These are phyloP conservation scores for Procambarus virginalis DNA, from an alignment of 1,140 invertebrate species.

Conservation along the genomic window DNA sequence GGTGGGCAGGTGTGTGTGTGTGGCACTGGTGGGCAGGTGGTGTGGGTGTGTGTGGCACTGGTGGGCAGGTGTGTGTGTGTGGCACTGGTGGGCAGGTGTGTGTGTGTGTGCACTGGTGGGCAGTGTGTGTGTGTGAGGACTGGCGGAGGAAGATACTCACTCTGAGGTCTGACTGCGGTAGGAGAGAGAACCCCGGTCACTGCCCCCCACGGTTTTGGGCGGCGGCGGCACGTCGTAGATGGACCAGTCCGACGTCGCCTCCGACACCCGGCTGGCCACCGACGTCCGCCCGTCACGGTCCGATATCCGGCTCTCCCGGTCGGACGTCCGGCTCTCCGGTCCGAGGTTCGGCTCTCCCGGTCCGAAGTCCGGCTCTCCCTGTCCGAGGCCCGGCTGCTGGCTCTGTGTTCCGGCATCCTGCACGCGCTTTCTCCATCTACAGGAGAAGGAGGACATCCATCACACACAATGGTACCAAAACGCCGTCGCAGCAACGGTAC, in stretches of 20 bases:
- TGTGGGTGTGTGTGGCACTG: too few relatives aligned
- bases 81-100: too few relatives aligned
- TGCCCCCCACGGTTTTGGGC: constrained; percentile 43
- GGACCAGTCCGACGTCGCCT: constrained; percentile 65
- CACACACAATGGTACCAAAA: too few relatives aligned
- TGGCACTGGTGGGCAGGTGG: too few relatives aligned
- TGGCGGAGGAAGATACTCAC: constrained; percentile 35
- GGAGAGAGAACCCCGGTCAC: constrained; percentile 47
- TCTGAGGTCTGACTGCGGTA: constrained; percentile 60
- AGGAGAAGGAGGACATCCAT: not conserved
- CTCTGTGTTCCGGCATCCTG: constrained; percentile 43
- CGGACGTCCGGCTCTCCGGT: constrained; percentile 64
- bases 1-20: too few relatives aligned
- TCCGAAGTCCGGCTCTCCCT: constrained; percentile 48
- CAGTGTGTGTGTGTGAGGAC: too few relatives aligned
- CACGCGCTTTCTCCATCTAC: constrained; percentile 46
- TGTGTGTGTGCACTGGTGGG: too few relatives aligned
- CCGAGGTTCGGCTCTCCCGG: constrained; percentile 63
- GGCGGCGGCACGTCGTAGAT: constrained; percentile 69
- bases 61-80: too few relatives aligned
- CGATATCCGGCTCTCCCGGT: constrained; percentile 65
- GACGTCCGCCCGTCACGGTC: constrained; percentile 63
- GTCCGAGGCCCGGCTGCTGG: constrained; percentile 56
- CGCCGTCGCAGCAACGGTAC: too few relatives aligned
- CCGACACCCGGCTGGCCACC: constrained; percentile 62